Evolutionary conservation across 2,888 invertebrate species (phyloP), one percentile per base, ranked within the genome.

Genomic region (Cheilosia vulpina): DNA sequence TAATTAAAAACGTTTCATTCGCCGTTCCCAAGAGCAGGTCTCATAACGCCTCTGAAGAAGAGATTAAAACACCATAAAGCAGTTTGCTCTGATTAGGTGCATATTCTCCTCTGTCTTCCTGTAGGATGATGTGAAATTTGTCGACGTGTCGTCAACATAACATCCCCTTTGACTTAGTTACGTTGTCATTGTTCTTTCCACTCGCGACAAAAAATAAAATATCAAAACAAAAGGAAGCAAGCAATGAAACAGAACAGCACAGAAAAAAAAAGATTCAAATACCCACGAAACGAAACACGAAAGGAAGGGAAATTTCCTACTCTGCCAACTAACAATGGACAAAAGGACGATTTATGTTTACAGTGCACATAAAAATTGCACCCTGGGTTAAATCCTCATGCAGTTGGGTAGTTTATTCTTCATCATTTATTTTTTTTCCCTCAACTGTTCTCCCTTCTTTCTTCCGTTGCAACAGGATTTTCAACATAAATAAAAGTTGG

Each of bases 281-380:
- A 43, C n/a, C 43, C 41, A 27, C n/a, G 24, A 27, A 65, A 76
- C 24, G 17, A 27, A 65, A 75, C n/a, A 58, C 31, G 55, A 68
- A 41, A 75, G 55, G 63, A 72, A 66, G 53, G 53, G 50, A 60
- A 58, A 65, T 82, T 63, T 60, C 47, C 65, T 31, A 72, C 57
- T 60, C 57, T 60, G 52, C 69, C 69, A 58, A 38, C 65, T 66
- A 72, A 80, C 84, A 85, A 80, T 85, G 76, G 75, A 71, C 77
- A 72, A 85, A 85, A 85, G 85, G 81, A 85, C 85, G 77, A 85
- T 85, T 80, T 85, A 85, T 85, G 76, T 72, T 66, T 45, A 72
- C 66, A 57, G 62, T 50, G 66, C 31, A 84, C 53, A 71, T 71
- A 80, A 80, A 76, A 76, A 72, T 71, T 77, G 81, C 84, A 85